Evolutionary conservation across 2,113 vertebrate species (phyloP), one percentile per base, ranked within the genome.

Genomic region (Macquaria ambigua): DNA sequence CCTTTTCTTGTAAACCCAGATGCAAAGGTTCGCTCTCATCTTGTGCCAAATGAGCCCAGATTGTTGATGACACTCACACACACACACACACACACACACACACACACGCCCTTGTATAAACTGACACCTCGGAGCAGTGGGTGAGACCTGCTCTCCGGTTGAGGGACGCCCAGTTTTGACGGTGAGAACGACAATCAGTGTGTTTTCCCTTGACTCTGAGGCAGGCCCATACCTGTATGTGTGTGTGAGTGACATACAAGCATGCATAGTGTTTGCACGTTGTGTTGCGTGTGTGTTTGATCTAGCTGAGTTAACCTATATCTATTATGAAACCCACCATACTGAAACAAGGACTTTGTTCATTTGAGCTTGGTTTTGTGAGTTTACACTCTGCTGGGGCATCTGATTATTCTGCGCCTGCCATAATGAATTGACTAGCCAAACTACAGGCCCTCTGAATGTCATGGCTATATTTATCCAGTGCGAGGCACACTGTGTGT

Each of bases 381-480:
- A 83, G 79, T 90, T 87, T 87, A 86, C 84, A 87, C 74, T 77
- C 79, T 81, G 69, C 59, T 41, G 75, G 61, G 83, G 68, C 37
- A 6, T 87, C 71, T 87, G 86, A 90, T 87, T 88, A 79, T 87
- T 79, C 68, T 1, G 10, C 4, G 20, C 59, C 78, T 90, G 89
- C 80, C 90, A 85, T 88, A 87, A 85, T 81, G 84, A 90, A 90
- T 83, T 61, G 79, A 91, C 79, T 67, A 34, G 79, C 83, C 81
- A 85, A 93, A 89, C 89, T 88, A 85, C 76, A 78, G 86, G 76
- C 72, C 75, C 68, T 90, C 70, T 87, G 85, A 94, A 94, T 92
- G 93, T 92, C 91, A 93, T 3, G 34, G 82, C 89, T 93, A 94
- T 88, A 93, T 94, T 94, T 93, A 93, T 78, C 90, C 63, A 53